Evolutionary conservation across 2,113 vertebrate species (phyloP).

Genomic region (Diadophis punctatus): DNA sequence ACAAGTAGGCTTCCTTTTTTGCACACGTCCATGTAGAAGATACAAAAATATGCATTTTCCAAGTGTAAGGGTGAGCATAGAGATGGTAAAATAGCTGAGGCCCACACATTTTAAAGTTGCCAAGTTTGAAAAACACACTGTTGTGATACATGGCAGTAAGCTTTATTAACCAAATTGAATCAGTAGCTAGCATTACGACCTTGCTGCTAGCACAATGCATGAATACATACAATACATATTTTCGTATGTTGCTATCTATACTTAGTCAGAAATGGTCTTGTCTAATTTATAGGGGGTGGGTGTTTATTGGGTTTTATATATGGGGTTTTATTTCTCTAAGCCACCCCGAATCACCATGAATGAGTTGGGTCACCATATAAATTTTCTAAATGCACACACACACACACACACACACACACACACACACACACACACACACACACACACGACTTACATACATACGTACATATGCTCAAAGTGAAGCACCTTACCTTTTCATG

Average conservation of each 20-base stretch:
- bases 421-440: too few relatives aligned
- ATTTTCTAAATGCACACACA: too few relatives aligned
- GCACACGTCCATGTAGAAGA: background rate
- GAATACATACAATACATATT: background rate
- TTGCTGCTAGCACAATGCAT: background rate
- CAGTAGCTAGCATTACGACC: background rate
- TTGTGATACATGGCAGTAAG: background rate
- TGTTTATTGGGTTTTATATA: too few relatives aligned
- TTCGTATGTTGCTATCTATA: background rate
- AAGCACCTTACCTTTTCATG: background rate
- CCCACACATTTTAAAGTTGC: too few relatives aligned
- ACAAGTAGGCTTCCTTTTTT: background rate
- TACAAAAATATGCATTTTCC: background rate
- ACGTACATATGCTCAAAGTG: background rate
- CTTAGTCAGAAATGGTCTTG: background rate
- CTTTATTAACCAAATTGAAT: background rate
- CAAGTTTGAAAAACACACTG: background rate
- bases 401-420: too few relatives aligned
- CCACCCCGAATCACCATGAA: too few relatives aligned
- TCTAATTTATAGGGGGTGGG: too few relatives aligned
- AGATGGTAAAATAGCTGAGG: too few relatives aligned
- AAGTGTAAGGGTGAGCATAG: background rate
- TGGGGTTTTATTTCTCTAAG: too few relatives aligned
- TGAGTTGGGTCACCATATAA: too few relatives aligned
- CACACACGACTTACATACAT: too few relatives aligned